Conservation (phyloP, 1,140 invertebrate species). For the Geopemphigus sp. region DNA sequence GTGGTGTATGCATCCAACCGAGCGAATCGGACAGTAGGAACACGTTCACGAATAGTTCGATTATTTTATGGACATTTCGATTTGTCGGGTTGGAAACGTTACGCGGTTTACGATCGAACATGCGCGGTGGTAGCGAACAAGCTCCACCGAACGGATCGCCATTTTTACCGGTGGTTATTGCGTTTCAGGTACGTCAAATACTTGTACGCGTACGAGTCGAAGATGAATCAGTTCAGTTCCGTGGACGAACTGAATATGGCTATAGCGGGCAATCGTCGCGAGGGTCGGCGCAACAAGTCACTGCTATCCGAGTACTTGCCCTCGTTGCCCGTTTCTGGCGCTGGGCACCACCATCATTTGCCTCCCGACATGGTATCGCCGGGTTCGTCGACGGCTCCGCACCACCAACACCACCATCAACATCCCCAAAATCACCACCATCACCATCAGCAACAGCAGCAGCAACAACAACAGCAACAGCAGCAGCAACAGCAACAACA, state of each 20-base stretch:
- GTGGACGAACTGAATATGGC: conserved; percentile 91
- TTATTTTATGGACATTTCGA: too few relatives aligned
- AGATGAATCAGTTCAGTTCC: conserved; percentile 88
- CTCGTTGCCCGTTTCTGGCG: neutral
- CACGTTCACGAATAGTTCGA: too few relatives aligned
- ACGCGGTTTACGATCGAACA: too few relatives aligned
- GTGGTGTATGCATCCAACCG: too few relatives aligned
- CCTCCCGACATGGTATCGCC: neutral
- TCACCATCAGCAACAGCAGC: conserved; percentile 7
- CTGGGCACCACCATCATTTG: neutral
- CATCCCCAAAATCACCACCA: neutral
- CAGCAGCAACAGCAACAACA: conserved; percentile 2
- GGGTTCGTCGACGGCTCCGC: neutral
- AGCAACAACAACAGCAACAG: conserved; percentile 23
- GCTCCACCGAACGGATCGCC: too few relatives aligned
- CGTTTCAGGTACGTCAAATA: conserved; percentile 97
- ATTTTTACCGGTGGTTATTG: too few relatives aligned
- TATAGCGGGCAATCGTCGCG: conserved; percentile 95
- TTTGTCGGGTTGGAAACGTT: too few relatives aligned
- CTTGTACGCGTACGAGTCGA: conserved; percentile 97
- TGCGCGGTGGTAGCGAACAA: too few relatives aligned
- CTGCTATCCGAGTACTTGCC: conserved; percentile 35
- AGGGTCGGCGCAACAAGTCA: conserved; percentile 72
- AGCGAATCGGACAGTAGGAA: too few relatives aligned
- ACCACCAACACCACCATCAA: conserved; percentile 22